Base-by-base conservation (phyloP, 2,113 vertebrate species). In the Cryptotis parvus region DNA sequence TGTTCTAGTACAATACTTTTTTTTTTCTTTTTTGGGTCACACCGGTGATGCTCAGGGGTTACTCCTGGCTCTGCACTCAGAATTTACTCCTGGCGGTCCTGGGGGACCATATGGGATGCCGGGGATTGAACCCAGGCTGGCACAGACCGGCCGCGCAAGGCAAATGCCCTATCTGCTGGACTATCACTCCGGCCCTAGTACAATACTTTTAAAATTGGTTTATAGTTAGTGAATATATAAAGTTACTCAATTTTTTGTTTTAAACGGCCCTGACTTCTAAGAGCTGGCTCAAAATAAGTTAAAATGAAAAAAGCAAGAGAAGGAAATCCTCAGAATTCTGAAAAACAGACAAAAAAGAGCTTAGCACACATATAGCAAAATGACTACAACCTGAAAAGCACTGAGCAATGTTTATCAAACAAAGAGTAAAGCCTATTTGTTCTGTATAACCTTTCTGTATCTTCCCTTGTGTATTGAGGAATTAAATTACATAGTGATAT, bases 401-500 rank as follows among this genome's bases (percentile, higher is more conserved):
- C 73, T 81, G 33, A 49, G 52, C 24, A 84, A 69, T 77, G 43
- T 80, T 79, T 76, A 96, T 35, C 70, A 77, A 90, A 77, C 12
- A 24, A 92, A 84, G 29, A 52, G 22, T 88, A 79, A 91, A 31
- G 79, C 24, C 91, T 43, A 73, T 73, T 87, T 76, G 37, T 76
- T 86, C 39, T 41, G 22, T 31, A 43, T 92, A 7, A 75, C 8
- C 37, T 93, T 89, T 89, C 63, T 58, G 22, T 58, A 58, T 58
- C 55, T 58, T 3, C 55, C 55, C 55, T 58, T 58, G 18, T 58
- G 55, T 58, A 24, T 10, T 49, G 66, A 91, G 49, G 93, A 93
- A 95, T 81, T 31, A 77, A 85, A 89, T 95, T 84, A 95, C 22
- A 52, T 3, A 66, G 58, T 90, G 91, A 91, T 33, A 85, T 79